Conservation (phyloP, 2,113 vertebrate genomes). For the Crotalus tigris region DNA sequence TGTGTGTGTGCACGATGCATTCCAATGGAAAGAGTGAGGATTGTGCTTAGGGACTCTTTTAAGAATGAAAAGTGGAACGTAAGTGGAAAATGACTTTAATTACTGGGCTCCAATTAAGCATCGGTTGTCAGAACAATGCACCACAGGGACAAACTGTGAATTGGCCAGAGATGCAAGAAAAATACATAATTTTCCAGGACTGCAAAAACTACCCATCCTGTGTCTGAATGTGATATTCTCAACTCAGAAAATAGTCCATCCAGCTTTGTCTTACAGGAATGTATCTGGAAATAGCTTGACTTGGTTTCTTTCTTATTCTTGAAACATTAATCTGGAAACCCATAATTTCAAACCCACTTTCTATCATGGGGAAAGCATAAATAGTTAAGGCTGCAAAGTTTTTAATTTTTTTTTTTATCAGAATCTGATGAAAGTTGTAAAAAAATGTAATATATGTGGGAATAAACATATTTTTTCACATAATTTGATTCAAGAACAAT, state of each 20-base stretch:
- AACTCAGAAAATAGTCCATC: background rate
- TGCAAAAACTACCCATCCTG: background rate
- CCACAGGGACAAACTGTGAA: background rate
- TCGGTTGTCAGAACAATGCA: background rate
- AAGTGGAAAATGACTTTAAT: slow-evolving; percentile 18
- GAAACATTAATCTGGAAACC: background rate
- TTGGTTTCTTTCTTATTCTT: background rate
- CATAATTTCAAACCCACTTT: background rate
- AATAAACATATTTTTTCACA: background rate
- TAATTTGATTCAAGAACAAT: background rate
- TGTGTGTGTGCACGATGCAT: background rate
- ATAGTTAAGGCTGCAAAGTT: background rate
- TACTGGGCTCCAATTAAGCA: background rate
- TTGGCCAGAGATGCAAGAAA: background rate
- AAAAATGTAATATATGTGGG: background rate
- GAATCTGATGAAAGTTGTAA: background rate
- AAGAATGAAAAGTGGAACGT: accelerated
- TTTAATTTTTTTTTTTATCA: background rate
- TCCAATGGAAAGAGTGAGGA: background rate
- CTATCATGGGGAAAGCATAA: background rate
- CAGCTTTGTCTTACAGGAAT: background rate
- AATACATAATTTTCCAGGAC: background rate
- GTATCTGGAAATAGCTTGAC: background rate
- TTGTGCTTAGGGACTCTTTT: background rate
- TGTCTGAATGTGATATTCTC: background rate